Conservation (phyloP, 2,797 vertebrate species). For the Hoplostethus mediterraneus region DNA sequence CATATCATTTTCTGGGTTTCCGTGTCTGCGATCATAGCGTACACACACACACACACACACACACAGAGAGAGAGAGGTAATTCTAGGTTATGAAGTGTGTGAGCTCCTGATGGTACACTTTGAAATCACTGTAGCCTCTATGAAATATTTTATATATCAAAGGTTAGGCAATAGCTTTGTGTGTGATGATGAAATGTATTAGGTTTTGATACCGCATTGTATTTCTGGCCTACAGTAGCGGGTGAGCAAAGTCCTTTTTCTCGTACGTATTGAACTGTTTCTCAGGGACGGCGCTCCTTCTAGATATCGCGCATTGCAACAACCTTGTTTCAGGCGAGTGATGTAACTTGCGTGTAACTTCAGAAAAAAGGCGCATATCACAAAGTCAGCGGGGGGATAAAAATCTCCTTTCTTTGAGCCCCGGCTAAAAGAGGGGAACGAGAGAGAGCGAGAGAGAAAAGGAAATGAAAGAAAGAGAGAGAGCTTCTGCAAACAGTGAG, state of each 20-base stretch:
- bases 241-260: slow-evolving; percentile 63
- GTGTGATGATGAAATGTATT: slow-evolving; percentile 71
- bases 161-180: slow-evolving; percentile 48
- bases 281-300: slow-evolving; percentile 69
- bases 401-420: slow-evolving; percentile 77
- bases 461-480: slow-evolving; percentile 37
- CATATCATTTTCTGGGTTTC: slow-evolving; percentile 63
- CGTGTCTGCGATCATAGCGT: slow-evolving; percentile 31
- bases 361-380: slow-evolving; percentile 68
- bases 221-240: slow-evolving; percentile 58
- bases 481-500: slow-evolving; percentile 68
- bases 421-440: slow-evolving; percentile 47
- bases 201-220: slow-evolving; percentile 54
- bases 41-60: slow-evolving; percentile 38
- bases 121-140: slow-evolving; percentile 52
- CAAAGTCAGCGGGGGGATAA: slow-evolving; percentile 74
- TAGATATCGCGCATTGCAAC: slow-evolving; percentile 76
- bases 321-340: slow-evolving; percentile 80
- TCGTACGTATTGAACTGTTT: slow-evolving; percentile 66
- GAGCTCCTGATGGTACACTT: slow-evolving; percentile 62
- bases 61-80: slow-evolving; percentile 26
- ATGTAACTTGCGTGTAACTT: slow-evolving; percentile 83
- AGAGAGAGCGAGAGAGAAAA: slow-evolving; percentile 35
- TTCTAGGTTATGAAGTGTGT: slow-evolving; percentile 59
- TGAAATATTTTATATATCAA: slow-evolving; percentile 62